Conservation (phyloP, 2,113 vertebrate species). For the Phainopepla nitens region DNA sequence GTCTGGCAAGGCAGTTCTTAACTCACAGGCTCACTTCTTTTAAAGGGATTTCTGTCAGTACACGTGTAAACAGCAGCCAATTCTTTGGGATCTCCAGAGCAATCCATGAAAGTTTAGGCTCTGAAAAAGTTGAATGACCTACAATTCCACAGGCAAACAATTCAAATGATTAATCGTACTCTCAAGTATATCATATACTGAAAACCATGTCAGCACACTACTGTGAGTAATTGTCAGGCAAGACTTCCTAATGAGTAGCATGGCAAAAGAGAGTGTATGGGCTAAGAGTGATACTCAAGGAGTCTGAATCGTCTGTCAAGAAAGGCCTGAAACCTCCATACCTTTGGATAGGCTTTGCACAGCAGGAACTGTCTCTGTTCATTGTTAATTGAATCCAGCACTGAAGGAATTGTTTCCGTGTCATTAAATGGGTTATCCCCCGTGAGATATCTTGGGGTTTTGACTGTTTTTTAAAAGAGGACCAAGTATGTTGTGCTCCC, state of each 20-base stretch:
- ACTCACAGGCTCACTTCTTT: slow-evolving; percentile 8
- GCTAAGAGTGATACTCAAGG: background rate
- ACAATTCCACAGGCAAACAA: background rate
- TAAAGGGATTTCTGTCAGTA: slow-evolving; percentile 55
- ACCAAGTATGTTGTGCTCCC: background rate
- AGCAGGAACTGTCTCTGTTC: background rate
- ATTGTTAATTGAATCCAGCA: background rate
- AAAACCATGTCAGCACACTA: background rate
- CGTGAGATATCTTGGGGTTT: background rate
- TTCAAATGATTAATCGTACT: background rate
- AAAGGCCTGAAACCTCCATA: background rate
- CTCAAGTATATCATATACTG: background rate
- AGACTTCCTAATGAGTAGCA: background rate
- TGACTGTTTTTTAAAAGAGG: background rate
- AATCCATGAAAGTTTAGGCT: slow-evolving; percentile 50
- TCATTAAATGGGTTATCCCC: background rate
- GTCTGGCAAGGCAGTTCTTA: background rate
- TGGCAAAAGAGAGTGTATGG: background rate
- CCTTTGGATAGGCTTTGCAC: background rate
- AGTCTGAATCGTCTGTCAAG: background rate
- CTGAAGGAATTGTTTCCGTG: slow-evolving; percentile 45
- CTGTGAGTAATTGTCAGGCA: background rate
- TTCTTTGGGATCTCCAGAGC: slow-evolving; percentile 43
- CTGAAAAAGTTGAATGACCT: slow-evolving; percentile 43
- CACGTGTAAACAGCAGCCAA: slow-evolving; percentile 36